Percentiles rank a stretch among this genome's conserved stretches.
These are phyloP conservation scores for Cydia amplana DNA, from an alignment of 1,140 invertebrate species.

Conservation along the genomic window DNA sequence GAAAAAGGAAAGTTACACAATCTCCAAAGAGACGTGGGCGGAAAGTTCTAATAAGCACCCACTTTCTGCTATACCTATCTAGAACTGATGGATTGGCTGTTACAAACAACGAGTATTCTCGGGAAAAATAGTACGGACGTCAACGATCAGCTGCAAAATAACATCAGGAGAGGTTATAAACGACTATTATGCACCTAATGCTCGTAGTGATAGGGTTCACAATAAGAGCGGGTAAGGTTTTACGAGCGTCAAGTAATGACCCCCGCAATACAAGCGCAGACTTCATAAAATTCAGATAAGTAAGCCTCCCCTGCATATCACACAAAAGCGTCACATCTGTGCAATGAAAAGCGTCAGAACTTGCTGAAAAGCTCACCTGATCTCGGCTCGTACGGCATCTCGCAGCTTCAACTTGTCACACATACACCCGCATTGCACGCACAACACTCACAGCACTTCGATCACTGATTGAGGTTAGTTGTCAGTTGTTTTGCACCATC, in stretches of 20 bases:
- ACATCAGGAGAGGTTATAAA: background rate
- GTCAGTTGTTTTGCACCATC: constrained; percentile 57
- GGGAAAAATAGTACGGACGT: constrained; percentile 2
- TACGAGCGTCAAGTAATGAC: constrained; percentile 30
- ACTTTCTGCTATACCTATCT: constrained; percentile 12
- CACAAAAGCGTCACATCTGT: constrained; percentile 19
- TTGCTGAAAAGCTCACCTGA: constrained; percentile 64
- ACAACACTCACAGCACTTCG: constrained; percentile 42
- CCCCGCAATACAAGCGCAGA: constrained; percentile 9
- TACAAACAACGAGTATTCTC: constrained; percentile 10
- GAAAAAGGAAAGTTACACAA: background rate
- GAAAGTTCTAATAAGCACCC: constrained; percentile 1
- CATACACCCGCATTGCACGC: constrained; percentile 47
- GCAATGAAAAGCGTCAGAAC: constrained; percentile 21
- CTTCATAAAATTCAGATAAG: constrained; percentile 28
- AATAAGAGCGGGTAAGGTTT: constrained; percentile 15
- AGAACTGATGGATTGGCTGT: constrained; percentile 24
- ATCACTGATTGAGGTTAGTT: constrained; percentile 40
- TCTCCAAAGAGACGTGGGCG: background rate
- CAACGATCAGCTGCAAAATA: constrained; percentile 22
- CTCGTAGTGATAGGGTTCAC: background rate
- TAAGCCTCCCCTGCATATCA: constrained; percentile 16
- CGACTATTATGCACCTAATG: constrained; percentile 11
- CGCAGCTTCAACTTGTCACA: constrained; percentile 68
- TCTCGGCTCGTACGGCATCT: constrained; percentile 75